A percentile compares a stretch with the other conserved stretches of the same genome.
These are phyloP conservation scores for Hippocampus zosterae DNA, from an alignment of 2,113 vertebrate species.

Conservation along the genomic window DNA sequence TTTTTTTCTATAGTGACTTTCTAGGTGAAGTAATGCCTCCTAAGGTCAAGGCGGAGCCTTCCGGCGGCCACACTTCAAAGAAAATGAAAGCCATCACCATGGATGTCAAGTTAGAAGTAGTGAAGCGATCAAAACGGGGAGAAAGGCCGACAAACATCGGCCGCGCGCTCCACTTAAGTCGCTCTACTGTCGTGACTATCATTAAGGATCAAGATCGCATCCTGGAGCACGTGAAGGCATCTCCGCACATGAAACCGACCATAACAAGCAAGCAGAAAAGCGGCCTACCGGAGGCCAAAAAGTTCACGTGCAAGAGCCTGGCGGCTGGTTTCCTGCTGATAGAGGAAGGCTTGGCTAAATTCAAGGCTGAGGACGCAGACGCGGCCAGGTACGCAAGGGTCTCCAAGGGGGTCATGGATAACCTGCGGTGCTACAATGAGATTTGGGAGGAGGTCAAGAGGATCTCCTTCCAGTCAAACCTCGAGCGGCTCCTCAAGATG, in stretches of 20 bases:
- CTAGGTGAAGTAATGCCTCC: not conserved
- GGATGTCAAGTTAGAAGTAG: not conserved
- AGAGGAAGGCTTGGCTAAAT: not conserved
- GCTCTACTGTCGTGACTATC: not conserved
- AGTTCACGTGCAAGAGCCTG: not conserved
- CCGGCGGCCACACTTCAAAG: not conserved
- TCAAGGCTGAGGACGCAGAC: not conserved
- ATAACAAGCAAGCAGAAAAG: not conserved
- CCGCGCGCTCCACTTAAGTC: not conserved
- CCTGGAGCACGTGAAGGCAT: not conserved
- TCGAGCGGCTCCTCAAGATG: not conserved
- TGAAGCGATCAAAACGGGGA: not conserved
- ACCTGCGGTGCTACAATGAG: not conserved
- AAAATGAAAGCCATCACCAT: conserved; percentile 2
- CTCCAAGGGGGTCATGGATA: not conserved
- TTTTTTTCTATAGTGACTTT: not conserved
- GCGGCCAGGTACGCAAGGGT: not conserved
- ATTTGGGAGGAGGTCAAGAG: not conserved
- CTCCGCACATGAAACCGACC: not conserved
- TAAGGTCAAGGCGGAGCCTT: not conserved
- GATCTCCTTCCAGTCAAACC: not conserved
- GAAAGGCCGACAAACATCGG: not conserved
- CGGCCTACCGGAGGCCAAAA: not conserved
- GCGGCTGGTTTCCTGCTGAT: not conserved
- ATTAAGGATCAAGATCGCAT: conserved; percentile 3